Evolutionary conservation across 1,140 invertebrate genomes (phyloP), one percentile per base, ranked within the genome.

Genomic region (Sarcophaga peregrina): DNA sequence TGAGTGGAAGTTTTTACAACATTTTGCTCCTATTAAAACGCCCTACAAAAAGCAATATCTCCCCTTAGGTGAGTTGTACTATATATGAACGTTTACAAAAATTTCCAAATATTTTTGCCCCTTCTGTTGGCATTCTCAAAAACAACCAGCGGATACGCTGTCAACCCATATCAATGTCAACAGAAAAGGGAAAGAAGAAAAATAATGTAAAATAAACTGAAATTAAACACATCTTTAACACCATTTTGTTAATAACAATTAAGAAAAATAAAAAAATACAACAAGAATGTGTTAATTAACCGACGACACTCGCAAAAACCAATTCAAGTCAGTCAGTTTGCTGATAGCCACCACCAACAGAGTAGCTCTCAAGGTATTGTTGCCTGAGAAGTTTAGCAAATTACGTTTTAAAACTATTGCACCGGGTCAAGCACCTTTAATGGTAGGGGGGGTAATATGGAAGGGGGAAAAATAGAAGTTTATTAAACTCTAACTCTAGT

Each of bases 101-200:
- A 62, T 62, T n/a, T 62, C 7, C 58, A 15, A 62, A n/a, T 62
- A 7, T 15, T 10, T 62, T 62, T 37, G 25, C 15, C 20, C 15
- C 15, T n/a, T 25, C 37, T 25, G 11, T 25, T 25, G 62, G 20
- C 62, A 72, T 72, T 20, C 10, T 72, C 7, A 10, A 25, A 25
- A 25, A 25, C 17, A 25, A 3, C n/a, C 62, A 72, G 6, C 3
- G 58, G 1, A 76, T 6, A 17, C 48, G 17, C 45, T 76, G 46
- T 50, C 75, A 78, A 78, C 75, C 75, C 47, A 52, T 78, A 50
- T 78, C 75, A 78, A 52, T 78, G 75, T 78, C 75, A 78, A 52
- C 17, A 78, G 11, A 46, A 50, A 17, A n/a, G n/a, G n/a, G n/a
- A n/a, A n/a, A n/a, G n/a, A n/a, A 17, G 62, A 37, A 37, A 37